Conservation (phyloP, 2,113 vertebrate species). For the Cyprinodon tularosa region DNA sequence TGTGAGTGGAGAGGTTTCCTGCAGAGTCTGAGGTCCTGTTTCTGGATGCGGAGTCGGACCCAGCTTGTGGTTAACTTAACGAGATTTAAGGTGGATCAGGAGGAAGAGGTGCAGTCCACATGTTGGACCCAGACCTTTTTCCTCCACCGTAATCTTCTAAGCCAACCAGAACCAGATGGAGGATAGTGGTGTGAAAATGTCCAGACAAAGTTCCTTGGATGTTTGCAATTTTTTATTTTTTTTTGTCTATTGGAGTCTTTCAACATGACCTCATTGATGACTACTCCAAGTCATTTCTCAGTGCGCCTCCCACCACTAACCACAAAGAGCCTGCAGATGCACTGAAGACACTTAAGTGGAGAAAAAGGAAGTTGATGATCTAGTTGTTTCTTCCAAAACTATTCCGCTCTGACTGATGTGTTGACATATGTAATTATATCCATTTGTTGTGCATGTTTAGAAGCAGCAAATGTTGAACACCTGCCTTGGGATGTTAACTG, state of each 20-base stretch:
- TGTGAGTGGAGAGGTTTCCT: slow-evolving; percentile 13
- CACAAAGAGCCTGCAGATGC: background rate
- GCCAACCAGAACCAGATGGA: slow-evolving; percentile 59
- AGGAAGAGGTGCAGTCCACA: slow-evolving; percentile 51
- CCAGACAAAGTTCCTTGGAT: slow-evolving; percentile 39
- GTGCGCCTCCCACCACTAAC: slow-evolving; percentile 1
- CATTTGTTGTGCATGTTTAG: slow-evolving; percentile 15
- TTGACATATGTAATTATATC: slow-evolving; percentile 27
- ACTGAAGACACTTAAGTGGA: background rate
- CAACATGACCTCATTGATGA: slow-evolving; percentile 20
- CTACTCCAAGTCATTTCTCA: slow-evolving; percentile 10
- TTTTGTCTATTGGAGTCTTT: slow-evolving; percentile 1
- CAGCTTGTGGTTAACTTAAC: slow-evolving; percentile 44
- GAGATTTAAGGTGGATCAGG: slow-evolving; percentile 38
- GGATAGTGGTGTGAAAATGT: slow-evolving; percentile 33
- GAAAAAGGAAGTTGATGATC: slow-evolving; percentile 19
- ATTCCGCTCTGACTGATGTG: slow-evolving; percentile 17
- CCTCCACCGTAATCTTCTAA: slow-evolving; percentile 29
- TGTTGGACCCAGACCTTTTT: slow-evolving; percentile 48
- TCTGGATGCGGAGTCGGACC: slow-evolving; percentile 36
- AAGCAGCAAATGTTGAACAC: slow-evolving; percentile 42
- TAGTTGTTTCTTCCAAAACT: slow-evolving; percentile 12
- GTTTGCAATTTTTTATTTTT: slow-evolving; percentile 35
- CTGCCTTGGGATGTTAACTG: slow-evolving; percentile 31
- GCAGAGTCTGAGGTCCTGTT: slow-evolving; percentile 24